A percentile compares a stretch with the other conserved stretches of the same genome.
Evolutionary conservation across 1,140 invertebrate genomes (phyloP).

Genomic region (Drosophila mayri): DNA sequence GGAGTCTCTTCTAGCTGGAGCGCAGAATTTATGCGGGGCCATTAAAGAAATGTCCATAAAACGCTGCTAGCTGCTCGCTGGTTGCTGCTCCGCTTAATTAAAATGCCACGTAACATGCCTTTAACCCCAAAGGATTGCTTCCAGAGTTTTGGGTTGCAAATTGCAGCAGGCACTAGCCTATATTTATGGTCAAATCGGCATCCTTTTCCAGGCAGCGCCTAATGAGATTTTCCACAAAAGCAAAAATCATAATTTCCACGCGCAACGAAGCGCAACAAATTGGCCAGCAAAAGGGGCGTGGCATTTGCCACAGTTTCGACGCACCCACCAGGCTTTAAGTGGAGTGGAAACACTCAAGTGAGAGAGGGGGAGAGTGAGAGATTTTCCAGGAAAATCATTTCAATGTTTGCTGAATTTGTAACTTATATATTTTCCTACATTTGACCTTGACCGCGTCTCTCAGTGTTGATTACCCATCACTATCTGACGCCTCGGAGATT

Average conservation of each 20-base stretch:
- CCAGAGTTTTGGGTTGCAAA: conserved; percentile 64
- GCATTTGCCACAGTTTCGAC: conserved; percentile 68
- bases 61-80: conserved; percentile 37
- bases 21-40: conserved; percentile 63
- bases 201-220: conserved; percentile 66
- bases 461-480: conserved; percentile 27
- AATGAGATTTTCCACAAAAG: conserved; percentile 77
- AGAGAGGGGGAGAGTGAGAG: background rate
- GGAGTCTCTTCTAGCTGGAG: conserved; percentile 32
- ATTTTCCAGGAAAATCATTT: background rate
- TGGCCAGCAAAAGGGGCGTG: conserved; percentile 57
- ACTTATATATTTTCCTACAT: background rate
- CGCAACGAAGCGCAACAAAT: conserved; percentile 79
- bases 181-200: conserved; percentile 74
- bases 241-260: conserved; percentile 80
- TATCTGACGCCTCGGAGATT: conserved; percentile 29
- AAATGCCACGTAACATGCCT: conserved; percentile 59
- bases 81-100: conserved; percentile 65
- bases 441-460: conserved; percentile 33
- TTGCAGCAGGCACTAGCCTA: conserved; percentile 53
- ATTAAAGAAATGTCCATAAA: conserved; percentile 78
- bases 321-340: conserved; percentile 11
- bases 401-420: background rate
- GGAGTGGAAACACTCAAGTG: conserved; percentile 4
- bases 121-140: conserved; percentile 29